These are phyloP conservation scores for Mesembrinibis cayennensis DNA, from an alignment of 2,113 vertebrate genomes.

Conservation along the genomic window DNA sequence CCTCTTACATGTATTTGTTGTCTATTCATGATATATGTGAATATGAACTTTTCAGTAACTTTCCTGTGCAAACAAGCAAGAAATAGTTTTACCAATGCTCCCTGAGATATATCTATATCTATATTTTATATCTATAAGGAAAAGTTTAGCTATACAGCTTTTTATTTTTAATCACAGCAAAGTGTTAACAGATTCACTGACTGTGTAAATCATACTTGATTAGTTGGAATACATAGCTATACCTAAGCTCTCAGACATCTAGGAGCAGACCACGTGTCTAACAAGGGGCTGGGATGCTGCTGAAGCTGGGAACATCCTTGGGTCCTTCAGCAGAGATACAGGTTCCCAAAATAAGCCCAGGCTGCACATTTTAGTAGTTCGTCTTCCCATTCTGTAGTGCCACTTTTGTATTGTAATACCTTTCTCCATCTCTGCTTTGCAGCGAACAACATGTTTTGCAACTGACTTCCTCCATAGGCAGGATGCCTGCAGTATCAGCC, in stretches of 20 bases:
- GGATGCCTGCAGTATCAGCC: neutral
- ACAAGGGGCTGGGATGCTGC: neutral
- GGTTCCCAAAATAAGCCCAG: neutral
- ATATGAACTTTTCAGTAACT: neutral
- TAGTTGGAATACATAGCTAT: neutral
- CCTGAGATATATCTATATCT: neutral
- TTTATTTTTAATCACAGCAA: neutral
- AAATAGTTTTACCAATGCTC: neutral
- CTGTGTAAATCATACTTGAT: neutral
- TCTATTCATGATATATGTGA: neutral
- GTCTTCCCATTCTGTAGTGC: neutral
- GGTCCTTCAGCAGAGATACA: neutral
- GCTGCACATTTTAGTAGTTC: neutral
- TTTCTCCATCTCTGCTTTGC: neutral
- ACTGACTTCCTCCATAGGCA: fast-evolving
- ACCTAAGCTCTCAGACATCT: neutral
- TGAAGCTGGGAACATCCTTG: neutral
- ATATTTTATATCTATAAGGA: neutral
- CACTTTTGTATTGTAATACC: neutral
- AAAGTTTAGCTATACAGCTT: neutral
- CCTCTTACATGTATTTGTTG: neutral
- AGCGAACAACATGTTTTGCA: neutral
- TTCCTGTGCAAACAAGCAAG: neutral
- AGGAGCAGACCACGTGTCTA: neutral
- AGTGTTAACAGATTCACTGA: neutral